These are phyloP conservation scores for Chiridota heheva DNA, from an alignment of 35 echinoderm and acorn worm genomes.

Conservation along the genomic window DNA sequence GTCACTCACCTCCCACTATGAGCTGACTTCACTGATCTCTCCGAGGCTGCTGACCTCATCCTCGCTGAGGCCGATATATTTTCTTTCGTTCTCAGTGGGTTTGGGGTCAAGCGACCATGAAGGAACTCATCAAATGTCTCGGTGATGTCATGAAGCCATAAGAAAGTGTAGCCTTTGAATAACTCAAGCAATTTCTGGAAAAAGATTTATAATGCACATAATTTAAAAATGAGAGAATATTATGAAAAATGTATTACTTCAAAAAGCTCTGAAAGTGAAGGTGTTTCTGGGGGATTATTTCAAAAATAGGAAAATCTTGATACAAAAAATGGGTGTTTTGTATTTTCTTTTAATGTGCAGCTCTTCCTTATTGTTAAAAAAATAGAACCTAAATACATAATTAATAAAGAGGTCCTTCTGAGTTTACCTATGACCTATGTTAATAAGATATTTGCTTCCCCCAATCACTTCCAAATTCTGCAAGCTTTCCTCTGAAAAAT, in stretches of 20 bases:
- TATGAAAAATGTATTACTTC: not conserved
- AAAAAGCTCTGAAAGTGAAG: not conserved
- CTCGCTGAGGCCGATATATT: slow-evolving; percentile 68
- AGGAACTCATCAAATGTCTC: slow-evolving; percentile 99
- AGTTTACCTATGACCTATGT: no score
- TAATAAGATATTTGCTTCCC: no score
- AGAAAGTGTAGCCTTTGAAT: slow-evolving; percentile 91
- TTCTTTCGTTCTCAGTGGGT: slow-evolving; percentile 61
- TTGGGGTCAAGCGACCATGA: slow-evolving; percentile 84
- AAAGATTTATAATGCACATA: not conserved
- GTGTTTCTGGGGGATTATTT: not conserved
- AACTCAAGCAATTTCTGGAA: slow-evolving; percentile 80
- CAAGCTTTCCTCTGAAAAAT: no score
- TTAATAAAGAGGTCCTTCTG: no score
- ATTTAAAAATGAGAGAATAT: not conserved
- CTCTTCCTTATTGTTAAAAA: no score
- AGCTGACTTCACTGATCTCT: slow-evolving; percentile 80
- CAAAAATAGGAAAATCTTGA: not conserved
- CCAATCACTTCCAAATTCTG: no score
- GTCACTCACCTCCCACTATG: slow-evolving; percentile 82
- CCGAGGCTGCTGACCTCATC: slow-evolving; percentile 85
- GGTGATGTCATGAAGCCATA: slow-evolving; percentile 94
- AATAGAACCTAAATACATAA: no score
- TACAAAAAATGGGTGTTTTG: no score
- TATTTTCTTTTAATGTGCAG: no score